Evolutionary conservation across 1,140 invertebrate species (phyloP).

Genomic region (Bombus huntii): DNA sequence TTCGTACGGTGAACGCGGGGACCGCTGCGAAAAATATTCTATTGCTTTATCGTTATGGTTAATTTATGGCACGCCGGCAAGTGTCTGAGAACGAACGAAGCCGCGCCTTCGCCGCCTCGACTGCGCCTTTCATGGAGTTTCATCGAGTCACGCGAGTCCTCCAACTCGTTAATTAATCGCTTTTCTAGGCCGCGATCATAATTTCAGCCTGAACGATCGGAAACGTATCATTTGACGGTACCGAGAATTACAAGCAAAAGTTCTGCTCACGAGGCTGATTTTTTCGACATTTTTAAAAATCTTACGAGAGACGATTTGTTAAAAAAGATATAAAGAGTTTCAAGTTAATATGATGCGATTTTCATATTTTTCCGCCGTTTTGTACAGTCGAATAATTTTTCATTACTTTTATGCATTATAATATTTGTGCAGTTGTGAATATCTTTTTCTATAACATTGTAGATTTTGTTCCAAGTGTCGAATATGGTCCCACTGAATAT

Average conservation of each 20-base stretch:
- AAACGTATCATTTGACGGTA: slow-evolving; percentile 24
- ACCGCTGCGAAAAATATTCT: slow-evolving; percentile 20
- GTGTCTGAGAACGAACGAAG: slow-evolving; percentile 25
- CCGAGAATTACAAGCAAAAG: not conserved
- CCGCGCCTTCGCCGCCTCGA: slow-evolving; percentile 1
- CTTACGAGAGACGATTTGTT: not conserved
- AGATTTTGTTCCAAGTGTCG: too few relatives aligned
- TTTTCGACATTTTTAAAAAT: too few relatives aligned
- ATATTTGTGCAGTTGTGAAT: not conserved
- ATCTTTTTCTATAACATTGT: not conserved
- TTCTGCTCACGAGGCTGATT: too few relatives aligned
- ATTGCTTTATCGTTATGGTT: slow-evolving; percentile 46
- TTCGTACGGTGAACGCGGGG: not conserved
- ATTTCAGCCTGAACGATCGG: slow-evolving; percentile 1
- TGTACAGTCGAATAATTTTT: not conserved
- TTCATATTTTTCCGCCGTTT: not conserved
- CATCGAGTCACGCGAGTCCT: slow-evolving; percentile 42
- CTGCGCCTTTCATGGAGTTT: slow-evolving; percentile 34
- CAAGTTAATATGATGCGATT: not conserved
- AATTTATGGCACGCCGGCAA: slow-evolving; percentile 30
- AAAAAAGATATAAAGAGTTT: not conserved
- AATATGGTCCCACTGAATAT: too few relatives aligned
- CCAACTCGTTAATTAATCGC: slow-evolving; percentile 44
- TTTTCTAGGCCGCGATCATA: slow-evolving; percentile 32
- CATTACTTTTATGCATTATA: not conserved